Base-by-base conservation (phyloP, 2,113 vertebrate species). In the Sphaerodactylus townsendi region DNA sequence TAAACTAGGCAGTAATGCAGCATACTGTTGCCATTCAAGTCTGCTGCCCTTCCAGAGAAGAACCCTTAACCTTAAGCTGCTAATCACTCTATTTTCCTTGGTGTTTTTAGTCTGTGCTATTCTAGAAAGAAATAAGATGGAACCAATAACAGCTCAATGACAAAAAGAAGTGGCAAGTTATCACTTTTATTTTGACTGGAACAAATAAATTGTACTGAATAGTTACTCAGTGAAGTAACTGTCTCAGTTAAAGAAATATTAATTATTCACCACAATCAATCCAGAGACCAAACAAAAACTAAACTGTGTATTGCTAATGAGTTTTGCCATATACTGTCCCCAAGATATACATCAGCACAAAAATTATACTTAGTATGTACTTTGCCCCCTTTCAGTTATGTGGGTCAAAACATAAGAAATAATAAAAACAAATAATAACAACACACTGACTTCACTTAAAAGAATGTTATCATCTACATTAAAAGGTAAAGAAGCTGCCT, bases 381-480 rank as follows among this genome's bases (percentile, higher is more conserved):
- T 78, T 85, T 80, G 59, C 62, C 68, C 44, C 30, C 41, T 89
- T 88, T 0, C 79, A 71, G 56, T 78, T 64, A 28, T 48, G 37
- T 69, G 74, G 86, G 44, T 82, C 81, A 85, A 66, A 86, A 11
- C 3, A 7, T 70, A 79, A 19, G 73, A 82, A 85, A 91, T 56
- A 56, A 69, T 53, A 69, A 33, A 2, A 73, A 1, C 19, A 82
- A 85, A 91, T 56, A 56, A 69, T 53, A 69, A 33, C 5, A 73
- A 1, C 19, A 17, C 56, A 73, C 9, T 64, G 10, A 23, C 19
- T 74, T 30, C 64, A 64, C 1, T 59, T 79, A 13, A 71, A 86
- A 82, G 39, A 66, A 87, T 11, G 77, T 77, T 25, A 23, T 5
- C 80, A 82, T 69, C 65, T 85, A 90, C 80, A 76, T 83, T 90